phyloP scores from a whole-genome alignment of 2,113 vertebrate species.

The Nycticryphes semicollaris region DNA sequence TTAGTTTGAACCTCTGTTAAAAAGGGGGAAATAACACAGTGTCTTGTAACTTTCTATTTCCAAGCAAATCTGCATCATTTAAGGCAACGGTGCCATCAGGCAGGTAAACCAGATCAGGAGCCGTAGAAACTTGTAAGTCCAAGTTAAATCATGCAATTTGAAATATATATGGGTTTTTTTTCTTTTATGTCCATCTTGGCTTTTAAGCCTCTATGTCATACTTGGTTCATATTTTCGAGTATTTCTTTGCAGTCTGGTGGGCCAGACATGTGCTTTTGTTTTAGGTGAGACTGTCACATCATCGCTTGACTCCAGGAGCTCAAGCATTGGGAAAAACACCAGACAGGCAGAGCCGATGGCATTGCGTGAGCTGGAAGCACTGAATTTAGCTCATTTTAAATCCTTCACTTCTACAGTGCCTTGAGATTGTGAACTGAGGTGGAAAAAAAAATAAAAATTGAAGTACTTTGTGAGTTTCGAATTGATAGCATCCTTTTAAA shows the following conservation, averaged over 20 bases:
- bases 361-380: neutral
- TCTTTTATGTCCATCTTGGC: neutral
- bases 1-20: neutral
- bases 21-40: neutral
- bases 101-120: neutral
- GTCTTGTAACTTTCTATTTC: neutral
- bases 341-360: neutral
- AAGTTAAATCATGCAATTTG: accelerated
- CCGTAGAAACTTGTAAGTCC: neutral
- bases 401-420: neutral
- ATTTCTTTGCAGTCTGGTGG: neutral
- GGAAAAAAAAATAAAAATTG: neutral
- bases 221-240: neutral
- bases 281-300: neutral
- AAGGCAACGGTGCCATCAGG: neutral
- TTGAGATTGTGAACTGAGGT: constrained; percentile 7
- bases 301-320: neutral
- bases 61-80: neutral
- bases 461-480: neutral
- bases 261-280: neutral
- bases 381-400: constrained; percentile 32
- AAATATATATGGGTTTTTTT: neutral
- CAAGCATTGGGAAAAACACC: neutral
- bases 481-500: constrained; percentile 35
- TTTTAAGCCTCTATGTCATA: neutral